Percentiles rank a stretch among this genome's conserved stretches.
These are phyloP conservation scores for Hartigia nigra DNA, from an alignment of 2,888 invertebrate genomes.

Conservation along the genomic window DNA sequence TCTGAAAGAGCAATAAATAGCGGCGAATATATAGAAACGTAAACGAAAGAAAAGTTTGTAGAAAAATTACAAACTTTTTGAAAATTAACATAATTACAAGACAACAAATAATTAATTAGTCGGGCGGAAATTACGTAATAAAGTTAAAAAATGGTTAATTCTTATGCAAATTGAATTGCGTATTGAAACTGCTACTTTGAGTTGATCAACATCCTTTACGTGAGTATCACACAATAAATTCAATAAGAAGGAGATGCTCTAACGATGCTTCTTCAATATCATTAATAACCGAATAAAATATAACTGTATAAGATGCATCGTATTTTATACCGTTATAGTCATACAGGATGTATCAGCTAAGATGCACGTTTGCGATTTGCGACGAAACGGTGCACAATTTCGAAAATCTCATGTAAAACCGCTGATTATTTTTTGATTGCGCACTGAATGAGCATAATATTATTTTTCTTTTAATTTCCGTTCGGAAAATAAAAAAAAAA, in stretches of 20 bases:
- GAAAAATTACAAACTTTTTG: not conserved
- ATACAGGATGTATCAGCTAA: too few relatives aligned
- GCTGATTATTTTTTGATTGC: too few relatives aligned
- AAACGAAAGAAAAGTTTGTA: not conserved
- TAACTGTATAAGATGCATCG: not conserved
- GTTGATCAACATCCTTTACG: not conserved
- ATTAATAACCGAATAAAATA: not conserved
- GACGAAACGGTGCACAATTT: too few relatives aligned
- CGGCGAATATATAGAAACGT: not conserved
- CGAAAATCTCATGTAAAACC: too few relatives aligned
- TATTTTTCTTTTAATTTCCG: too few relatives aligned
- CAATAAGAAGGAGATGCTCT: not conserved
- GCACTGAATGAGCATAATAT: too few relatives aligned
- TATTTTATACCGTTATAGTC: not conserved
- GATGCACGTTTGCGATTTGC: too few relatives aligned
- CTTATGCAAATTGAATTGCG: not conserved
- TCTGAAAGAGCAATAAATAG: conserved; percentile 25
- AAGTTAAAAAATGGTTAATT: not conserved
- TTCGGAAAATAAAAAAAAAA: too few relatives aligned
- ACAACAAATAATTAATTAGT: not conserved
- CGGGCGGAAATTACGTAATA: too few relatives aligned
- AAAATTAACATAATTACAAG: not conserved
- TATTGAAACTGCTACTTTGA: not conserved
- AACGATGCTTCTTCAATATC: not conserved
- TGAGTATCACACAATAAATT: not conserved